Evolutionary conservation across 2,113 vertebrate species (phyloP), one percentile per base, ranked within the genome.

Genomic region (Tychaedon coryphoeus): DNA sequence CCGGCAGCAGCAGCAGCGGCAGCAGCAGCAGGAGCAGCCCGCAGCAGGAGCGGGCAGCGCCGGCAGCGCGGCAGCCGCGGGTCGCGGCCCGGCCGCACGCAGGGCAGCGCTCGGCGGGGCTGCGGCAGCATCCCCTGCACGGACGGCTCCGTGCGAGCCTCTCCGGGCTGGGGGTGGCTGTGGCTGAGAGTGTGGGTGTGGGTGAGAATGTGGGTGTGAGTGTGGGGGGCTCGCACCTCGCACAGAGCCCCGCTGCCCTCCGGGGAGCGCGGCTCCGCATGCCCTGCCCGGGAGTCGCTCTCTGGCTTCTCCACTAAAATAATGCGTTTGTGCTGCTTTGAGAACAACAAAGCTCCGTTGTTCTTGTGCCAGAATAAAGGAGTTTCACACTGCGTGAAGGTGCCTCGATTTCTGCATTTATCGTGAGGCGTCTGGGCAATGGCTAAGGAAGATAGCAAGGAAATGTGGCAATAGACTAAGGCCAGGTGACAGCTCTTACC

Each of bases 101-200:
- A 2, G 13, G 57, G n/a, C 77, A 24, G 62, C 8, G 6, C 70
- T 38, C 19, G 5, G 51, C 60, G 8, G 8, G 75, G 90, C 83
- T 75, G 15, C 2, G 54, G 29, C 60, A 9, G 22, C 48, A 1
- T 2, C 51, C 85, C 56, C 84, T 4, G 4, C 58, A 3, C 14
- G 22, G 3, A 1, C 24, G 0, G 14, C 40, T 29, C 7, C 33
- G 29, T 0, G 6, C 14, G 6, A 2, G 45, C 5, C 5, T 2
- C 48, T 61, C 64, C 12, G 45, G 45, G 45, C 45, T 12, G 45
- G 10, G 45, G 43, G 43, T 43, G 42, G 38, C 42, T 19, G 45
- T 19, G 42, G 38, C 10, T 10, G 38, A 38, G 38, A 38, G 38
- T 38, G 14, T 42, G 42, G 42, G 14, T 18, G 42, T 18, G 45